phyloP scores from a whole-genome alignment of 1,140 invertebrate species.

The Helicoverpa zea region DNA sequence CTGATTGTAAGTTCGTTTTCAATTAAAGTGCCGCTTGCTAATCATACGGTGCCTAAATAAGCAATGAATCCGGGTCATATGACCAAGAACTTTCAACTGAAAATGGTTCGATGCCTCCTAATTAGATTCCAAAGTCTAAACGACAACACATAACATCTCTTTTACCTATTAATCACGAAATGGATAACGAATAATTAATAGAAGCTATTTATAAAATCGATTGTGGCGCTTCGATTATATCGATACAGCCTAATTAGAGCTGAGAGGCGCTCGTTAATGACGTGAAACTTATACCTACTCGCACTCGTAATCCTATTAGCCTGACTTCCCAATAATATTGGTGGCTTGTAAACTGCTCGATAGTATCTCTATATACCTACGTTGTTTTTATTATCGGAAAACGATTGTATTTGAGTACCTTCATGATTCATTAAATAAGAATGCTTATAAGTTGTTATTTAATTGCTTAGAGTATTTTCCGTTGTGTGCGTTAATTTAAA shows the following conservation, averaged over 20 bases:
- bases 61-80: too few species aligned
- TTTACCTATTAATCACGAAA: slow-evolving; percentile 4
- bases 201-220: slow-evolving; percentile 18
- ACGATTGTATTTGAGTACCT: too few species aligned
- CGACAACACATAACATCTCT: background rate
- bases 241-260: slow-evolving; percentile 36
- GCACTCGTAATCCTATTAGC: slow-evolving; percentile 31
- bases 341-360: background rate
- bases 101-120: background rate
- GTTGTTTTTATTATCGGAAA: too few species aligned
- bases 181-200: slow-evolving; percentile 17
- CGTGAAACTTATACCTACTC: slow-evolving; percentile 30
- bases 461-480: too few species aligned
- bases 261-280: slow-evolving; percentile 22
- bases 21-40: too few species aligned
- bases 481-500: too few species aligned
- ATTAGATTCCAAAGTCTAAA: background rate
- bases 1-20: too few species aligned
- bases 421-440: too few species aligned
- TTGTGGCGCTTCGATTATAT: slow-evolving; percentile 22
- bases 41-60: too few species aligned
- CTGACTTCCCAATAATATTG: background rate
- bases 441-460: too few species aligned
- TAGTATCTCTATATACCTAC: background rate
- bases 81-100: too few species aligned